Base-by-base conservation (phyloP, 2,113 vertebrate genomes). In the Blennius ocellaris region DNA sequence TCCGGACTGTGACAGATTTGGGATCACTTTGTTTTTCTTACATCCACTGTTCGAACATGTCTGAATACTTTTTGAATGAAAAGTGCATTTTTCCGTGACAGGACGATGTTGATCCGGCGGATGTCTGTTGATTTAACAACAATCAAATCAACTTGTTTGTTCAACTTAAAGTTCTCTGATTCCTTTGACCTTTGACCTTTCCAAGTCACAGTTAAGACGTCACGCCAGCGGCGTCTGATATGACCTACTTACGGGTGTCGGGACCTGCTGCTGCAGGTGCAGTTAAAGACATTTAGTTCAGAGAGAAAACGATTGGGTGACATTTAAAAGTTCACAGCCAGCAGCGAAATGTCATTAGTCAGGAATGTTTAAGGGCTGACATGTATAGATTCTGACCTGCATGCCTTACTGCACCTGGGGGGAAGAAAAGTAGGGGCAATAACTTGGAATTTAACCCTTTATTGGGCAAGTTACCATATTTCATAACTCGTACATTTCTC, bases 61-160 rank as follows among this genome's bases (percentile, higher is more conserved):
- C 58, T 82, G 59, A 66, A 76, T 36, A 15, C 1, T 17, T 69
- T n/a, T 11, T 9, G 21, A 49, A 39, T 39, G 12, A 54, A 58
- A 53, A 11, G 11, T 7, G 8, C 38, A 79, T 81, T 77, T 47
- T 77, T 81, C 2, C 49, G 48, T 73, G 76, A 75, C 51, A 61
- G 6, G 11, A 63, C 0, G 1, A 9, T 11, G 17, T 10, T 14
- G 11, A 16, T 49, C 7, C 4, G n/a, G 72, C 17, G 21, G 49
- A 39, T 36, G 10, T 61, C 8, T 54, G 54, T 45, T 45, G 6
- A 36, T 56, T 40, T 17, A 52, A 36, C n/a, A 30, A 8, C 0
- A 6, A 5, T 70, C 15, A 39, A 11, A 36, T 11, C 45, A 52
- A 6, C 41, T 47, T 36, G 7, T 30, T 48, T 51, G 48, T 38